Evolutionary conservation across 2,797 vertebrate genomes (phyloP).

Genomic region (Aselliscus stoliczkanus): DNA sequence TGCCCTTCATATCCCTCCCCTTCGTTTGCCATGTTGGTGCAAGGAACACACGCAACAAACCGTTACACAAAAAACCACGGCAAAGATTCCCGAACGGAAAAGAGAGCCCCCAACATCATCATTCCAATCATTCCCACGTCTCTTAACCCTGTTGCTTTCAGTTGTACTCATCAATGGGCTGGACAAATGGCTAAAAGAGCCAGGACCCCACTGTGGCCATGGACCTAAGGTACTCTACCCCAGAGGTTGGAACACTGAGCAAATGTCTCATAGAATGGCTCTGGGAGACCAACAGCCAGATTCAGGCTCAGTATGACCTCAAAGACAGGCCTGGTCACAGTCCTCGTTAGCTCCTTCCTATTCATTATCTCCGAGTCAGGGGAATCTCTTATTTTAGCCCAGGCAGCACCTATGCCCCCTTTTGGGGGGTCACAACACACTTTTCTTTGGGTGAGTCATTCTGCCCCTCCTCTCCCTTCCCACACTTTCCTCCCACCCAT

Average conservation of each 20-base stretch:
- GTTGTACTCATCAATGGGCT: not conserved
- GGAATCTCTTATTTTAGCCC: not conserved
- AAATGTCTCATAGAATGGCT: not conserved
- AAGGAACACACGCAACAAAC: not conserved
- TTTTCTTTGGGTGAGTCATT: not conserved
- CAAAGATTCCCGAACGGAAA: not conserved
- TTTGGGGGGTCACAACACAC: not conserved
- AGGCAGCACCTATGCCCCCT: not conserved
- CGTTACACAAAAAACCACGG: fast-evolving
- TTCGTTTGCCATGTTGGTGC: not conserved
- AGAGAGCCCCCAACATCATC: not conserved
- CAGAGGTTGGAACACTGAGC: not conserved
- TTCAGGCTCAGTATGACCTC: not conserved
- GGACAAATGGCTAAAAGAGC: not conserved
- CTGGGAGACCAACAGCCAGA: not conserved
- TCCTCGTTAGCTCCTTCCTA: not conserved
- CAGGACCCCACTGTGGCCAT: not conserved
- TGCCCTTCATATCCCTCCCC: not conserved
- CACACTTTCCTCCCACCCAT: fast-evolving
- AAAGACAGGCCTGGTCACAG: not conserved
- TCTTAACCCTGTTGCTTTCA: not conserved
- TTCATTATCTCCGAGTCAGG: not conserved
- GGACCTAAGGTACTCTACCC: too few species aligned
- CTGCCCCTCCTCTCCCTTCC: too few species aligned
- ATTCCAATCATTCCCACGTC: not conserved